Conservation (phyloP, 2,113 vertebrate genomes). For the Psammodynastes pulverulentus region DNA sequence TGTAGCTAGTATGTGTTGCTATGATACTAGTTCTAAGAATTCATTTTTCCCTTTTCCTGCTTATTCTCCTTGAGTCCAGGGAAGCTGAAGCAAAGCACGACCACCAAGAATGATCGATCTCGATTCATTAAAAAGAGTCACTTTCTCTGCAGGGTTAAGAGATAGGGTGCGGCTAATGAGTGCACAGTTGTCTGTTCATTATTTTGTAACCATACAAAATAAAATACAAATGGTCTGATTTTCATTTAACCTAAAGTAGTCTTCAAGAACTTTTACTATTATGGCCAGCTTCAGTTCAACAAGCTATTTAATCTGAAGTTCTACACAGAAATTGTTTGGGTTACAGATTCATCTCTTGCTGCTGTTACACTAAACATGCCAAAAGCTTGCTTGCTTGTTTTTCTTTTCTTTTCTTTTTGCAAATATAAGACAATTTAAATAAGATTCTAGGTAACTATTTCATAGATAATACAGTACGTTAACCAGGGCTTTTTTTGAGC, state of each 20-base stretch:
- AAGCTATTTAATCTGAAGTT: constrained; percentile 27
- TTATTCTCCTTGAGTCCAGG: neutral
- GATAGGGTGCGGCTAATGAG: neutral
- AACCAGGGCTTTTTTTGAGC: too few relatives aligned
- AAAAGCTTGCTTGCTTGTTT: neutral
- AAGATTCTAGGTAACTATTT: constrained; percentile 43
- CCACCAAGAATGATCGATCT: constrained; percentile 10
- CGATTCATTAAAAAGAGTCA: constrained; percentile 16
- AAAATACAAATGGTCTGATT: constrained; percentile 12
- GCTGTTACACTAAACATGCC: constrained; percentile 40
- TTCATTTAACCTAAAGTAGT: constrained; percentile 17
- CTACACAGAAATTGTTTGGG: constrained; percentile 35
- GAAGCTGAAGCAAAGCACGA: constrained; percentile 17
- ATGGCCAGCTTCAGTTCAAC: constrained; percentile 22
- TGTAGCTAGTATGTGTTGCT: neutral
- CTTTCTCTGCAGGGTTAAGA: neutral
- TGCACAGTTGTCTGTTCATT: constrained; percentile 16
- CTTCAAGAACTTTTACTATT: neutral
- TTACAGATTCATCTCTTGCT: constrained; percentile 41
- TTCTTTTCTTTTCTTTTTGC: constrained; percentile 40
- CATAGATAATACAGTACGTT: constrained; percentile 38
- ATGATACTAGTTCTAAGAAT: neutral
- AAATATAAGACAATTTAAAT: constrained; percentile 45
- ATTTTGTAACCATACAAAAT: neutral
- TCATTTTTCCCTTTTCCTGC: constrained; percentile 12